A percentile compares a stretch with the other conserved stretches of the same genome.
Conservation (phyloP, 2,797 vertebrate species). For the Strix occidentalis region DNA sequence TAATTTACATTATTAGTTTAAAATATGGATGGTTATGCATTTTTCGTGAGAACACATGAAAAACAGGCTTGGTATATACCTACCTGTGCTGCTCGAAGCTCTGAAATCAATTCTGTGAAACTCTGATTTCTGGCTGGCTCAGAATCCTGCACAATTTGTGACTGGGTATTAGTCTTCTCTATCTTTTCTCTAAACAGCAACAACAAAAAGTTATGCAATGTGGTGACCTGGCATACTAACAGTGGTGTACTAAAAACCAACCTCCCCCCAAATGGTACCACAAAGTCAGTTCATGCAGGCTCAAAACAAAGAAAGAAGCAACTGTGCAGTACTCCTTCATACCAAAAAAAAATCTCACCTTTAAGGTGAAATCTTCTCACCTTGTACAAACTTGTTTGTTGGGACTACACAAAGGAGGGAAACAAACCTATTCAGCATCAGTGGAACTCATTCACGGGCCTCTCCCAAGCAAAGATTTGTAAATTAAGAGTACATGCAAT, state of each 20-base stretch:
- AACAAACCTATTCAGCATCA: neutral
- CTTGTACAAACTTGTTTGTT: neutral
- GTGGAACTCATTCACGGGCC: neutral
- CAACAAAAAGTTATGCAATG: neutral
- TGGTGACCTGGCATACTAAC: neutral
- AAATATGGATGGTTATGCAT: neutral
- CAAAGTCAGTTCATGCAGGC: accelerated
- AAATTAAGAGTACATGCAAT: neutral
- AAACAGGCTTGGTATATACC: neutral
- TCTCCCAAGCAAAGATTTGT: neutral
- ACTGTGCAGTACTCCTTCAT: neutral
- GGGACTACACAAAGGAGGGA: neutral
- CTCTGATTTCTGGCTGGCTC: slow-evolving; percentile 71
- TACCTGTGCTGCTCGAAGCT: slow-evolving; percentile 82
- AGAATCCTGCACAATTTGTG: slow-evolving; percentile 56
- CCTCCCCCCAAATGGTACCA: neutral
- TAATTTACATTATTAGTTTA: neutral
- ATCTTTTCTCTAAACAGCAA: slow-evolving; percentile 80
- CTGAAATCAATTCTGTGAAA: slow-evolving; percentile 81
- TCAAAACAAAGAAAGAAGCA: neutral
- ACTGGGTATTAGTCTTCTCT: slow-evolving; percentile 68
- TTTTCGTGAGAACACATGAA: neutral
- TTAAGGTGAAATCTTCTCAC: neutral
- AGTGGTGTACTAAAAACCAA: neutral
- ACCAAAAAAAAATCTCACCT: neutral